Base-by-base conservation (phyloP, 2,888 invertebrate species). In the Acleris sparsana region DNA sequence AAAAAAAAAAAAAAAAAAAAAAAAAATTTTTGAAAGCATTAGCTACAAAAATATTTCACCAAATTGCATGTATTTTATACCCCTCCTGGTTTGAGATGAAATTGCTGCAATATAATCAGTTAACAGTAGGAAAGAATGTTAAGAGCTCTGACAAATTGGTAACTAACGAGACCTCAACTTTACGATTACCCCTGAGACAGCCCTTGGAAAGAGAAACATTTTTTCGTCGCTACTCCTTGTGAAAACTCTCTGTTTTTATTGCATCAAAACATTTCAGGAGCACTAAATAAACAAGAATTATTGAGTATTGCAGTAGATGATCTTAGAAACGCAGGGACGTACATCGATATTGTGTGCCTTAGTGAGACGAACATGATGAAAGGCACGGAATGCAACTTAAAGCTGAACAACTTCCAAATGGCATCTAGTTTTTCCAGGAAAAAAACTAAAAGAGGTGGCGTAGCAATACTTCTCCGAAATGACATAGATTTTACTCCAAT, bases 361-460 rank as follows among this genome's bases (percentile, higher is more conserved):
- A 53, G 33, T 33, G 53, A 53, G n/a, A 53, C 33, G 17, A 53
- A 53, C 33, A 53, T 53, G 33, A 5, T 33, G 53, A 33, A 33
- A 17, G 53, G 53, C 1, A 53, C 53, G 5, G 53, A 53, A n/a
- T 7, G 6, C 7, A 53, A 53, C 33, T 33, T 53, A 33, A 53
- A 33, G 17, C 6, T 53, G 33, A 53, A 33, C 7, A 17, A 33
- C 33, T 53, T 33, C 17, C n/a, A 53, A 33, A 4, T 53, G 17
- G 53, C 17, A 33, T 29, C 53, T 29, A 33, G 17, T 33, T 53
- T 33, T 49, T 20, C 49, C 22, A 16, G 49, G 9, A 49, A 20
- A 49, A 18, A 49, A 7, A 5, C 49, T 20, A 49, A 49, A 49
- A 49, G 49, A 20, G 49, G 49, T 49, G 49, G 49, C 4, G 49